Conservation (phyloP, 1,140 invertebrate species). For the Plutomurus gul region DNA sequence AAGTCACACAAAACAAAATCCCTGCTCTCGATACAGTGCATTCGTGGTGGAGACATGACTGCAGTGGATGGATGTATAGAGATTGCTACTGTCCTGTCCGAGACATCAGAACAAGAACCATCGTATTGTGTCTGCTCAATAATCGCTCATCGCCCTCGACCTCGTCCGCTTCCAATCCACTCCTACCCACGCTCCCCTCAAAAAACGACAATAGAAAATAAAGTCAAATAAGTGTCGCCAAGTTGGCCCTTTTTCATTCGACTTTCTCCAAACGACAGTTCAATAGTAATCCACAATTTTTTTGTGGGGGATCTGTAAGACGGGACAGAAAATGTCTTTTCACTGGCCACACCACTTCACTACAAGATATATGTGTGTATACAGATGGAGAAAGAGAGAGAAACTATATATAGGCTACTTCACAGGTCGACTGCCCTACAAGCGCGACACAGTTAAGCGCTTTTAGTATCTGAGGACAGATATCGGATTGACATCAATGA, state of each 20-base stretch:
- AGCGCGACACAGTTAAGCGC: too few relatives aligned
- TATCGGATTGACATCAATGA: not conserved
- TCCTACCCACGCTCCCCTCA: not conserved
- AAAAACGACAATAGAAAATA: conserved; percentile 28
- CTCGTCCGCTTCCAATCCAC: not conserved
- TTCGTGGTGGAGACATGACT: too few relatives aligned
- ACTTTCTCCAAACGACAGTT: conserved; percentile 10
- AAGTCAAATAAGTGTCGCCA: conserved; percentile 24
- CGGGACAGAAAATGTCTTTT: conserved; percentile 3
- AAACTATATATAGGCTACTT: too few relatives aligned
- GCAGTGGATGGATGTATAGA: too few relatives aligned
- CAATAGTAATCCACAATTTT: conserved; percentile 3
- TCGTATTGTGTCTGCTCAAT: conserved; percentile 2
- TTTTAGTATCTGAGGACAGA: not conserved
- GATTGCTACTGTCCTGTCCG: too few relatives aligned
- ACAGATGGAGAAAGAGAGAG: too few relatives aligned
- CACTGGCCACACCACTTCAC: not conserved
- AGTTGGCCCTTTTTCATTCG: not conserved
- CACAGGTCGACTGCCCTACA: too few relatives aligned
- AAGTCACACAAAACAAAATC: too few relatives aligned
- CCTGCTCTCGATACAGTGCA: too few relatives aligned
- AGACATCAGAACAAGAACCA: conserved; percentile 23
- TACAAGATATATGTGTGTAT: too few relatives aligned
- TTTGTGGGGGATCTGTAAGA: not conserved
- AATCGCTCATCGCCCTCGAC: conserved; percentile 11